phyloP scores from a whole-genome alignment of 2,888 invertebrate species.

The Harpagoxenus sublaevis region DNA sequence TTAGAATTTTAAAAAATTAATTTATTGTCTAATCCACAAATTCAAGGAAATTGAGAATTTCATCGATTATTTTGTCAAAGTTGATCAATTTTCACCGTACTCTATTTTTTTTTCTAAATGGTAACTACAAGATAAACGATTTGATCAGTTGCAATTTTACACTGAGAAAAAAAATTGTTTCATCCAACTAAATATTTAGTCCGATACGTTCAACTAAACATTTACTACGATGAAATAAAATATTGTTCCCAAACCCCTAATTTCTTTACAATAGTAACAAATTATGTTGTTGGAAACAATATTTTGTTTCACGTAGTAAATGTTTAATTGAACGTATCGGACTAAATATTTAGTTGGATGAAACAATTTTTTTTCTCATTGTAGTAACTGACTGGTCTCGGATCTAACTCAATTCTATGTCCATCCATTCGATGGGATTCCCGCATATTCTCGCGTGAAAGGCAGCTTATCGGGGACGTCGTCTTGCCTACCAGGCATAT shows the following conservation, averaged over 20 bases:
- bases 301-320: too few relatives aligned
- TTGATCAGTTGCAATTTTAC: background rate
- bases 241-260: too few relatives aligned
- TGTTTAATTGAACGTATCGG: too few relatives aligned
- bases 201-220: too few relatives aligned
- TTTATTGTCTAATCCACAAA: background rate
- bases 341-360: too few relatives aligned
- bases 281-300: too few relatives aligned
- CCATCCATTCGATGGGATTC: background rate
- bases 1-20: background rate
- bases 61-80: background rate
- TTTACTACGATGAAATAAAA: too few relatives aligned
- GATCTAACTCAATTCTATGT: background rate
- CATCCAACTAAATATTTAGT: too few relatives aligned
- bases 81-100: background rate
- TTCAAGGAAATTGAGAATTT: background rate
- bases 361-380: too few relatives aligned
- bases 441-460: conserved; percentile 47
- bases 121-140: background rate
- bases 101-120: conserved; percentile 12
- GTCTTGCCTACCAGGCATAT: conserved; percentile 35
- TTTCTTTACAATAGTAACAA: too few relatives aligned
- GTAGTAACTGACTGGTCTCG: background rate
- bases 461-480: conserved; percentile 52
- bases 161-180: too few relatives aligned